Percentiles rank a stretch among this genome's conserved stretches.
phyloP scores from a whole-genome alignment of 1,140 invertebrate species.

The Ooceraea biroi region DNA sequence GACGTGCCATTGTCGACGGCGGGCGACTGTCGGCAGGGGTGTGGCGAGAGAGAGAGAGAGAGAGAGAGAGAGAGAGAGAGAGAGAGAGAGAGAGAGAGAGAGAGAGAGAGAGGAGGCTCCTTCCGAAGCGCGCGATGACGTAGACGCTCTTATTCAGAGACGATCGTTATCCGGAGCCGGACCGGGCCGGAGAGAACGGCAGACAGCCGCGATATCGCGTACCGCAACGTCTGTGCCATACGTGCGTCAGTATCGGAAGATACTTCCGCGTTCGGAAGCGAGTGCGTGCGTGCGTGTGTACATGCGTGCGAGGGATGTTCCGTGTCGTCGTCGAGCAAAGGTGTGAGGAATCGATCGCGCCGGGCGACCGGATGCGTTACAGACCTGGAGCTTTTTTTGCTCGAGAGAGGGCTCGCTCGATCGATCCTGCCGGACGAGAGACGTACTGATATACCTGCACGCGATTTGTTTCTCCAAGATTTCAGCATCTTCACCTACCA shows the following conservation, averaged over 20 bases:
- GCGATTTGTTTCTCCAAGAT: not conserved
- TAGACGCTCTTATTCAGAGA: constrained; percentile 61
- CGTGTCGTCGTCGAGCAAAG: not conserved
- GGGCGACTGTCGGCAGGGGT: constrained; percentile 60
- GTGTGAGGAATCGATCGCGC: constrained; percentile 40
- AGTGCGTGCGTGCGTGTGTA: not conserved
- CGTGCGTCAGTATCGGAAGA: not conserved
- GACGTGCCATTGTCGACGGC: constrained; percentile 23
- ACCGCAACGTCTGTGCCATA: not conserved
- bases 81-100: no score
- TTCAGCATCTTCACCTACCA: not conserved
- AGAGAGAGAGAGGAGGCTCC: constrained; percentile 23
- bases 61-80: no score
- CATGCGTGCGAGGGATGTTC: not conserved
- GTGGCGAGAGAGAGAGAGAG: no score
- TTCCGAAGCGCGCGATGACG: constrained; percentile 63
- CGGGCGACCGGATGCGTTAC: constrained; percentile 15
- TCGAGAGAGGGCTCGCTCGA: constrained; percentile 38
- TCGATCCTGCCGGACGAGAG: constrained; percentile 30
- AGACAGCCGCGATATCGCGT: not conserved
- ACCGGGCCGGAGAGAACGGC: constrained; percentile 24
- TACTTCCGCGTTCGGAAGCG: constrained; percentile 18
- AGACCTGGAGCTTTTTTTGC: constrained; percentile 17
- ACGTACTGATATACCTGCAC: constrained; percentile 11
- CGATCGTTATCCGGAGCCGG: constrained; percentile 69